Evolutionary conservation across 2,888 invertebrate species (phyloP), one percentile per base, ranked within the genome.

Genomic region (Heteropelma amictum): DNA sequence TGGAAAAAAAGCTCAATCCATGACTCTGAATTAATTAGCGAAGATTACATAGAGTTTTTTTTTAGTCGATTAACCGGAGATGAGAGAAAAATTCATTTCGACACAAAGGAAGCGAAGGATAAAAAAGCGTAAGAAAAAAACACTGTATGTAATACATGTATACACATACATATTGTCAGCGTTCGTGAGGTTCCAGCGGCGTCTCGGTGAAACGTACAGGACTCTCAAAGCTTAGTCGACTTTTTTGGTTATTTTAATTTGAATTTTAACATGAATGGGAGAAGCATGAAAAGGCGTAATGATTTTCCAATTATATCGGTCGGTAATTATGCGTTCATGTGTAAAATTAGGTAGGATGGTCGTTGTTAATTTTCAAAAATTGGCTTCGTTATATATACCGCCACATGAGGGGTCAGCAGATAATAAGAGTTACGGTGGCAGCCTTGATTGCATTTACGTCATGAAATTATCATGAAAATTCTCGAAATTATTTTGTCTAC

Each of bases 1-100:
- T 47, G 8, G 21, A 33, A 54, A 30, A 35, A 38, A 14, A 65
- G 42, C 3, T 17, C 45, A 53, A 45, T 65, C 28, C 30, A 65
- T 53, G 45, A 28, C 35, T 65, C 19, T 14, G 53, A 42, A 65
- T 65, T 65, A 53, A 60, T 60, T 35, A 42, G 45, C 23, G 33
- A 7, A 38, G 51, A 38, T 56, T n/a, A 45, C 12, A 26, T 3
- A 26, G 4, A 23, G 12, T 49, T 40, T 49, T 23, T 21, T 51
- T 17, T 17, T 17, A 26, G 8, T 2, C 17, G n/a, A 10, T 6
- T 14, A 28, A 28, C 28, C 10, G 12, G 14, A 51, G 28, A 28
- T 28, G 28, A 63, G 23, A 23, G 10, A 53, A 53, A 49, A 60
- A 45, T 42, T 17, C 45, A 60, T 60, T 8, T 60, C 7, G 6